Evolutionary conservation across 1,140 invertebrate genomes (phyloP).

Genomic region (Amyelois transitella): DNA sequence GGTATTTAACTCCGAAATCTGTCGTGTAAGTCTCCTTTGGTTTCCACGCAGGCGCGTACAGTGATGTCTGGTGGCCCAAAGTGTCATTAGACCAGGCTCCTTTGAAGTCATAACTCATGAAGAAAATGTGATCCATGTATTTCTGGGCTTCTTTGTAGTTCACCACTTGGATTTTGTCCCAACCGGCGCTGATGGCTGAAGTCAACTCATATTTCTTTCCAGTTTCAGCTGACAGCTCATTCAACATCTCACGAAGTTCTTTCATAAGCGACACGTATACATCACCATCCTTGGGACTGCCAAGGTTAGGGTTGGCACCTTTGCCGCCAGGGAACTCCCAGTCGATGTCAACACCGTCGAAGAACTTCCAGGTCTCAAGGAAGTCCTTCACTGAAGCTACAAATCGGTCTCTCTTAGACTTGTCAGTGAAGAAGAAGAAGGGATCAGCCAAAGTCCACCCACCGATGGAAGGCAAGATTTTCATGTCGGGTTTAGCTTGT

Average conservation of each 20-base stretch:
- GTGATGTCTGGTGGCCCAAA: conserved; percentile 53
- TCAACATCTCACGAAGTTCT: conserved; percentile 60
- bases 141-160: conserved; percentile 59
- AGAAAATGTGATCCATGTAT: conserved; percentile 67
- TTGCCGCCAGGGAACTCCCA: conserved; percentile 70
- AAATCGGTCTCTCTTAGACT: conserved; percentile 53
- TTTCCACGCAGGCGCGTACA: conserved; percentile 58
- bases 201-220: conserved; percentile 64
- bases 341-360: conserved; percentile 66
- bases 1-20: conserved; percentile 56
- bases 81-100: conserved; percentile 66
- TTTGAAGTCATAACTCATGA: conserved; percentile 69
- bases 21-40: conserved; percentile 64
- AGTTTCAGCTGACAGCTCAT: conserved; percentile 48
- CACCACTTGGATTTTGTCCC: conserved; percentile 67
- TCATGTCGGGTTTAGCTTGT: conserved; percentile 59
- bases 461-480: conserved; percentile 62
- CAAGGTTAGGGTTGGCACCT: conserved; percentile 58
- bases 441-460: conserved; percentile 70
- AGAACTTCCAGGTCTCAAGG: conserved; percentile 67
- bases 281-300: conserved; percentile 55
- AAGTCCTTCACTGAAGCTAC: conserved; percentile 65
- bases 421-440: conserved; percentile 64
- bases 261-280: conserved; percentile 58
- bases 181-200: conserved; percentile 63